Base-by-base conservation (phyloP, 1,140 invertebrate species). In the Acromyrmex charruanus region DNA sequence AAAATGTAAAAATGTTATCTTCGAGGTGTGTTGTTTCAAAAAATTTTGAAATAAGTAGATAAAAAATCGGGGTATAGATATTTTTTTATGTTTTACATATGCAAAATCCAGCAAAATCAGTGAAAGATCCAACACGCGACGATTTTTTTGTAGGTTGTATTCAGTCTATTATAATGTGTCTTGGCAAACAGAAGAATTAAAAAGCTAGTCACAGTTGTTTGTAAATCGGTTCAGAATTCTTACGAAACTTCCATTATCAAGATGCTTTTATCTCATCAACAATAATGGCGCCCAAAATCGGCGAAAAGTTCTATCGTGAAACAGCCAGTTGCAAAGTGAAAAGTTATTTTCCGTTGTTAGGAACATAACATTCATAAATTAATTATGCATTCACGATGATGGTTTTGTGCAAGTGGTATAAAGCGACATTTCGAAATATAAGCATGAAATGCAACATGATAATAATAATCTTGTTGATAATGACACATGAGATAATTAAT, bases 291-390 rank as follows among this genome's bases (percentile, higher is more conserved):
- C 1, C 16, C 49, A 35, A 66, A n/a, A 66, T 31, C 12, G 31
- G 6, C 6, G 3, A 16, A 53, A 66, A n/a, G 3, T n/a, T 66
- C 10, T 53, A 55, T 21, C 9, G 55, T 7, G 6, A 7, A 14
- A 3, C 25, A 55, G 31, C n/a, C 3, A 68, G n/a, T 69, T 16
- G 21, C 28, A 39, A 80, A 31, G 2, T 55, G 28, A 63, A 44
- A 28, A 81, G 14, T 18, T 49, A 39, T 39, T 77, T 39, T 77
- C 74, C 39, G 7, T 53, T 55, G 69, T 53, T 68, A 80, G 63
- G 7, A 55, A 80, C 49, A 80, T 80, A 68, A 25, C 49, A 35
- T 55, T 65, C 61, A 79, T 65, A 79, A 51, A 81, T 81, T 53
- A 25, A 31, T 68, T 51, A 80, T 80, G 18, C n/a, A 55, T 28